Percentiles rank a stretch among this genome's conserved stretches.
Conservation (phyloP, 2,888 invertebrate species). For the Hydraecia micacea region DNA sequence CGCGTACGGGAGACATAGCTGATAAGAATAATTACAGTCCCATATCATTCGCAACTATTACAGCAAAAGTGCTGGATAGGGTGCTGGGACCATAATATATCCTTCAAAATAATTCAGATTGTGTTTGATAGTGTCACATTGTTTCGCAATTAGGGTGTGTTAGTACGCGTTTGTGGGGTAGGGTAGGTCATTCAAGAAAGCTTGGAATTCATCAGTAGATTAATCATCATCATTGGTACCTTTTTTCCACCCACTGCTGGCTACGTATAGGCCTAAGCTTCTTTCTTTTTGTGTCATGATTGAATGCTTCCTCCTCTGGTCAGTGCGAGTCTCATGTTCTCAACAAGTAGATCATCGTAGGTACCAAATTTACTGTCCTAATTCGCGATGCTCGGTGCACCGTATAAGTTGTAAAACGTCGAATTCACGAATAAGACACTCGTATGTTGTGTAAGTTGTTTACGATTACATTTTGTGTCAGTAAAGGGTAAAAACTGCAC, state of each 20-base stretch:
- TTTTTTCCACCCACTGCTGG: too few relatives aligned
- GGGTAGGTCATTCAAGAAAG: background rate
- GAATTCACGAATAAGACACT: conserved; percentile 18
- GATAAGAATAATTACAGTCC: too few relatives aligned
- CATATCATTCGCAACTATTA: too few relatives aligned
- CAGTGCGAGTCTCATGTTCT: background rate
- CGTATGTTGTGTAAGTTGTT: conserved; percentile 30
- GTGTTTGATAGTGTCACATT: too few relatives aligned
- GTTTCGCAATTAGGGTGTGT: background rate
- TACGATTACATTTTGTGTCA: conserved; percentile 27
- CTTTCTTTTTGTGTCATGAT: background rate
- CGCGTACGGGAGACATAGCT: too few relatives aligned
- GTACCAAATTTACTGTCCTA: background rate
- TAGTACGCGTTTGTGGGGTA: background rate
- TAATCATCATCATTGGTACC: too few relatives aligned
- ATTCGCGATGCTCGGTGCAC: background rate
- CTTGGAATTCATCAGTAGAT: background rate
- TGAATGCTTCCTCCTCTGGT: background rate
- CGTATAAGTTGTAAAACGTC: background rate
- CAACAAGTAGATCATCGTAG: background rate
- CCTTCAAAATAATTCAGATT: too few relatives aligned
- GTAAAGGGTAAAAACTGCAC: conserved; percentile 58
- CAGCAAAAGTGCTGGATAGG: too few relatives aligned
- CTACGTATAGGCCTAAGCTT: background rate
- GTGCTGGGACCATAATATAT: too few relatives aligned